Evolutionary conservation across 2,888 invertebrate genomes (phyloP), one percentile per base, ranked within the genome.

Genomic region (Mongoloraphidia duomilia): DNA sequence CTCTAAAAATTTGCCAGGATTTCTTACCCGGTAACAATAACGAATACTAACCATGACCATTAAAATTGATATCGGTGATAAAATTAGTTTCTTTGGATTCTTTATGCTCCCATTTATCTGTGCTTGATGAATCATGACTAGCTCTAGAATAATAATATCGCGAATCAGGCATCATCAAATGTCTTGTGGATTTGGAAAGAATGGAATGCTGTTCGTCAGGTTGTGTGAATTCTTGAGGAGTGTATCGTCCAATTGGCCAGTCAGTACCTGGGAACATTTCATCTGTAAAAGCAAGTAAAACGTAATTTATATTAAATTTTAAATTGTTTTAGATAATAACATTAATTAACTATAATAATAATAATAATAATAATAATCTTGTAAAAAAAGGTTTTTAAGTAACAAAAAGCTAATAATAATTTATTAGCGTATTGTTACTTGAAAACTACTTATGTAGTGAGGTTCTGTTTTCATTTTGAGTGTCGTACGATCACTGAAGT

Each of bases 121-220:
- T 26, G 34, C 34, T 26, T 13, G 37, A 42, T 26, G 43, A 37
- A 48, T 38, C 43, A 9, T 26, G 35, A 8, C 42, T 37, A 35
- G 42, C 33, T 42, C 48, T 14, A 63, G 77, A 64, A 71, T 81
- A 73, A 72, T 80, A 80, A 63, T 79, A 79, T 59, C 80, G 76
- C 42, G 74, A 68, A 60, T 82, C 81, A 9, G 82, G 82, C 45
- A 82, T 79, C 53, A 83, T 70, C 44, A 87, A 71, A 67, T 87
- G 87, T 60, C 86, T 75, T 9, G 87, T 87, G 10, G 86, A 85
- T 67, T 88, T 88, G 13, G 85, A 85, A 53, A 80, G 66, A 46
- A 77, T 77, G 2, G 83, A 83, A 41, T 77, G 77, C 49, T 76
- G 75, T 59, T 85, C 84, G 54, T 84, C 85, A 47, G 85, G 82